A percentile compares a stretch with the other conserved stretches of the same genome.
Conservation (phyloP, 2,888 invertebrate genomes). For the Sarcophaga rosellei region DNA sequence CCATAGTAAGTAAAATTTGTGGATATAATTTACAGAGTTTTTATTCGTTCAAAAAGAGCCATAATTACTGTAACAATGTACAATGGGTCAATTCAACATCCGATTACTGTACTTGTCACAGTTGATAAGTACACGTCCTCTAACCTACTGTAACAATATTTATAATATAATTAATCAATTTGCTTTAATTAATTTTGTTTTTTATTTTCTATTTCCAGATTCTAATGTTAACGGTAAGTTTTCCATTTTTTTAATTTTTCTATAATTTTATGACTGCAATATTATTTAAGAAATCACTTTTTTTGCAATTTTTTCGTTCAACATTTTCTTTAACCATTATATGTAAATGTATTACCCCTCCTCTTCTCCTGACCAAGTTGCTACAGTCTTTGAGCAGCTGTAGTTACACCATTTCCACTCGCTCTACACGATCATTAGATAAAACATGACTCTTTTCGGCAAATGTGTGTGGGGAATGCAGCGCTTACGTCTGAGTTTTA, state of each 20-base stretch:
- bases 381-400: conserved; percentile 14
- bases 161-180: conserved; percentile 2
- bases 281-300: not conserved
- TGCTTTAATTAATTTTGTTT: not conserved
- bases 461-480: not conserved
- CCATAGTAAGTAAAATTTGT: no score
- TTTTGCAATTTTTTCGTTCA: conserved; percentile 15
- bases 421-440: not conserved
- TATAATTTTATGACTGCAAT: not conserved
- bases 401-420: not conserved
- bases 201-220: conserved; percentile 30
- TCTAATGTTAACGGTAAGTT: conserved; percentile 25
- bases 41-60: no score
- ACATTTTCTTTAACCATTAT: conserved; percentile 33
- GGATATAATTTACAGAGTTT: no score
- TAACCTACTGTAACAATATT: no score
- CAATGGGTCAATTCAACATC: no score
- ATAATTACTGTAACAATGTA: no score
- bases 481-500: conserved; percentile 12
- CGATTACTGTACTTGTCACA: no score
- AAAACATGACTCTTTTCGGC: conserved; percentile 32
- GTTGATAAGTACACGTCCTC: no score
- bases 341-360: not conserved
- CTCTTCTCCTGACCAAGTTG: not conserved
- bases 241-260: not conserved